Percentiles rank a stretch among this genome's conserved stretches.
Evolutionary conservation across 2,888 invertebrate species (phyloP).

Genomic region (Ichneumoninae sp.): DNA sequence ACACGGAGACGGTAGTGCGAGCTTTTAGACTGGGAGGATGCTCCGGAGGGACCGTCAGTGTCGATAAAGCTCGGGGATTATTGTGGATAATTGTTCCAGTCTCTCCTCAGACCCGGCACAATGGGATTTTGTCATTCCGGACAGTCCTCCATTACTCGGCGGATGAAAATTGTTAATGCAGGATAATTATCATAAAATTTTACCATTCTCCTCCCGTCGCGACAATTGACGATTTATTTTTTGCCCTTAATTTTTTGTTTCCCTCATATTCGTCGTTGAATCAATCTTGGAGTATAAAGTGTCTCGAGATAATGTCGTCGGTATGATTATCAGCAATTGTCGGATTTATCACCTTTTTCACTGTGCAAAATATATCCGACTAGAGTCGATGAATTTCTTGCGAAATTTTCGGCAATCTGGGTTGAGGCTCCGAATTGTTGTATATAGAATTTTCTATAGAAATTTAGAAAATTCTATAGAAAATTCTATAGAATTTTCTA

Average conservation of each 20-base stretch:
- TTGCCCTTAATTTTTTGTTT: not conserved
- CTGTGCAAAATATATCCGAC: too few relatives aligned
- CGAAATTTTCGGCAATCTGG: not conserved
- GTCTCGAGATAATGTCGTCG: too few relatives aligned
- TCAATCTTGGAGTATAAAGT: too few relatives aligned
- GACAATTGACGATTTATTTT: not conserved
- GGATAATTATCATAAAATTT: not conserved
- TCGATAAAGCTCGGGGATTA: constrained; percentile 4
- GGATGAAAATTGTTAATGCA: not conserved
- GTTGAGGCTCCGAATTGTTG: too few relatives aligned
- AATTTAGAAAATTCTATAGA: too few relatives aligned
- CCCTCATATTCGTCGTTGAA: too few relatives aligned
- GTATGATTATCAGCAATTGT: too few relatives aligned
- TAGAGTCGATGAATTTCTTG: not conserved
- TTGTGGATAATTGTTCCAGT: not conserved
- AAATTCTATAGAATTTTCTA: not conserved
- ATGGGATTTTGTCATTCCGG: not conserved
- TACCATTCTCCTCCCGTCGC: not conserved
- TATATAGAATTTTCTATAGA: not conserved
- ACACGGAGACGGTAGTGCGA: not conserved
- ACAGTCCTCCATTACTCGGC: not conserved
- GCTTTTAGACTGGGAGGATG: not conserved
- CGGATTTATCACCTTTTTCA: too few relatives aligned
- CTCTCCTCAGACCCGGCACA: not conserved
- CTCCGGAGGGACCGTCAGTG: constrained; percentile 1